A percentile compares a stretch with the other conserved stretches of the same genome.
phyloP scores from a whole-genome alignment of 2,113 vertebrate species.

The Pandion haliaetus region DNA sequence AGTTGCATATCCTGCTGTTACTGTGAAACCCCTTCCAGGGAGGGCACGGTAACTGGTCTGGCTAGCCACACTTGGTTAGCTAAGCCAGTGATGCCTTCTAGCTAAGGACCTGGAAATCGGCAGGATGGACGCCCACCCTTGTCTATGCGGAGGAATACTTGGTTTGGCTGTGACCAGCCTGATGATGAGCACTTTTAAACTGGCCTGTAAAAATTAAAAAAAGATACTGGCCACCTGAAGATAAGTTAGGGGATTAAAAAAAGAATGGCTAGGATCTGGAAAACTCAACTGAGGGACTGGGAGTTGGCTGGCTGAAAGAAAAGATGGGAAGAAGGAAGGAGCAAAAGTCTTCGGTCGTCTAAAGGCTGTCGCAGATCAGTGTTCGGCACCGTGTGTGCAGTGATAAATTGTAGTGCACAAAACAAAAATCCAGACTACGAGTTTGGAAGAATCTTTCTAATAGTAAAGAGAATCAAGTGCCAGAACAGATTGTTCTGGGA shows the following conservation, averaged over 20 bases:
- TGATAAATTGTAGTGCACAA: not conserved
- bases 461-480: not conserved
- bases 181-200: not conserved
- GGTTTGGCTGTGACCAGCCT: not conserved
- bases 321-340: not conserved
- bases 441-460: not conserved
- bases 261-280: not conserved
- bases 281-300: not conserved
- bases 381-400: not conserved
- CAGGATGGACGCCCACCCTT: rapidly evolving
- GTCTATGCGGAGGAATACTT: not conserved
- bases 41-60: not conserved
- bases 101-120: not conserved
- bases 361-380: not conserved
- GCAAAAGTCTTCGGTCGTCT: not conserved
- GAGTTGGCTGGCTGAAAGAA: not conserved
- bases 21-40: not conserved
- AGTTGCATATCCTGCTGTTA: not conserved
- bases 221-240: not conserved
- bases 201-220: not conserved
- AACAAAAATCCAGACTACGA: not conserved
- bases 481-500: not conserved
- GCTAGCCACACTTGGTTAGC: not conserved
- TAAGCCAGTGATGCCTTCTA: not conserved
- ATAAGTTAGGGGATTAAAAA: not conserved